phyloP scores from a whole-genome alignment of 2,113 vertebrate species.

The Psettodes erumei region DNA sequence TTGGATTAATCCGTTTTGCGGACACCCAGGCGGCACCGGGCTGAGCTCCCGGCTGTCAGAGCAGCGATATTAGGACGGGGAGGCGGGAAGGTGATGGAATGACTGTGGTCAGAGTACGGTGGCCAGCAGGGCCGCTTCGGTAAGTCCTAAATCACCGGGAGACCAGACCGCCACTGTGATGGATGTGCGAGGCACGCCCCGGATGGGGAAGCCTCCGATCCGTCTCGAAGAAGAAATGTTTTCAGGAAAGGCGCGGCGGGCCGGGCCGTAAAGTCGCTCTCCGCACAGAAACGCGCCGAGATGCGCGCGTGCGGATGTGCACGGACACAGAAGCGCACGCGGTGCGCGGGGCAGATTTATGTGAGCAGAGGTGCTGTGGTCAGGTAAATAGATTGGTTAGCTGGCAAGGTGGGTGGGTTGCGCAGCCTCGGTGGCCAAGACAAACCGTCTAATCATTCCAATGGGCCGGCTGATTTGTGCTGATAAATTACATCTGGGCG shows the following conservation, averaged over 20 bases:
- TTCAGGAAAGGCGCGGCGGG: conserved; percentile 36
- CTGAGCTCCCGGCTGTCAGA: conserved; percentile 12
- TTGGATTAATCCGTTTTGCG: background rate
- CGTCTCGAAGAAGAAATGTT: conserved; percentile 59
- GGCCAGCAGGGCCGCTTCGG: conserved; percentile 51
- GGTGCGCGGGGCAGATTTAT: conserved; percentile 70
- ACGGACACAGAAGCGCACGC: conserved; percentile 40
- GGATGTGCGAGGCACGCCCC: conserved; percentile 70
- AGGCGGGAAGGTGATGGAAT: conserved; percentile 60
- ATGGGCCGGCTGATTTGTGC: conserved; percentile 59
- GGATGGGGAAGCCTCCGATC: conserved; percentile 66
- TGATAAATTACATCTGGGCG: conserved; percentile 60
- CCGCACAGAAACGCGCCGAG: conserved; percentile 11
- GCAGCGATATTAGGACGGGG: conserved; percentile 29
- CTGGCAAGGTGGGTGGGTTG: conserved; percentile 72
- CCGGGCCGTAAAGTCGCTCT: conserved; percentile 34
- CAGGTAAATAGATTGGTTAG: conserved; percentile 74
- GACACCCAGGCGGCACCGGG: background rate
- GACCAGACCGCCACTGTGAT: conserved; percentile 67
- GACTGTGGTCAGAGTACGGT: conserved; percentile 51
- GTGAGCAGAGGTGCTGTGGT: conserved; percentile 68
- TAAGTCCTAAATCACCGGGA: conserved; percentile 76
- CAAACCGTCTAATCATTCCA: conserved; percentile 71
- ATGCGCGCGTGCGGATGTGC: conserved; percentile 46
- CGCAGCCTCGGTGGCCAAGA: conserved; percentile 58